Evolutionary conservation across 2,888 invertebrate genomes (phyloP), one percentile per base, ranked within the genome.

Genomic region (Anorthoa munda): DNA sequence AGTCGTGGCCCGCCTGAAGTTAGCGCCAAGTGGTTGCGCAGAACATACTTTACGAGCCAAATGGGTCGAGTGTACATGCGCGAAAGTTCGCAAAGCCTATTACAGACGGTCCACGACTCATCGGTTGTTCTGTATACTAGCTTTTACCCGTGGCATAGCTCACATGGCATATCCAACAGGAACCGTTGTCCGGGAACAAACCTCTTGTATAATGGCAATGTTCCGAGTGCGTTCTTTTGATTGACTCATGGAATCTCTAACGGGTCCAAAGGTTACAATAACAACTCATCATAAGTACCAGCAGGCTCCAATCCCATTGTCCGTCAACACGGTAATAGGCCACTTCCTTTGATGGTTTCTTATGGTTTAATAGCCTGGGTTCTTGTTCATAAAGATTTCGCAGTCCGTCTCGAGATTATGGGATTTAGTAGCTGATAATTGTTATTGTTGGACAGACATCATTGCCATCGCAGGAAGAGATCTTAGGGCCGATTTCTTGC

Each of bases 241-340:
- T 53, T 80, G 55, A 53, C 7, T 72, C 21, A n/a, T 45, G 23
- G 51, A 63, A 21, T 53, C 70, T 53, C 53, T 31, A 17, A 17
- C 23, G 58, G 79, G 79, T 77, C 59, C 71, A 77, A 79, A 77
- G 79, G 66, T 79, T 64, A 67, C 48, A 15, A 68, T 39, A 39
- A 39, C 39, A 39, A 39, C 39, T 39, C 39, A 18, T 69, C 56
- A 45, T 76, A 63, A 77, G 60, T 63, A 51, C 45, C 26, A 39
- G 23, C 46, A 65, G 23, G 23, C 66, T 61, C 45, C 64, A 60
- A 39, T 68, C 48, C 66, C 48, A 66, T 58, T 75, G 75, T 61
- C 60, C 56, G 21, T 60, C 64, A 68, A 68, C 81, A 55, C 82
- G 31, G 58, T 77, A 79, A 79, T 82, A 39, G 63, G 21, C 12